Evolutionary conservation across 2,797 vertebrate species (phyloP).

Genomic region (Pyrocephalus nanus): DNA sequence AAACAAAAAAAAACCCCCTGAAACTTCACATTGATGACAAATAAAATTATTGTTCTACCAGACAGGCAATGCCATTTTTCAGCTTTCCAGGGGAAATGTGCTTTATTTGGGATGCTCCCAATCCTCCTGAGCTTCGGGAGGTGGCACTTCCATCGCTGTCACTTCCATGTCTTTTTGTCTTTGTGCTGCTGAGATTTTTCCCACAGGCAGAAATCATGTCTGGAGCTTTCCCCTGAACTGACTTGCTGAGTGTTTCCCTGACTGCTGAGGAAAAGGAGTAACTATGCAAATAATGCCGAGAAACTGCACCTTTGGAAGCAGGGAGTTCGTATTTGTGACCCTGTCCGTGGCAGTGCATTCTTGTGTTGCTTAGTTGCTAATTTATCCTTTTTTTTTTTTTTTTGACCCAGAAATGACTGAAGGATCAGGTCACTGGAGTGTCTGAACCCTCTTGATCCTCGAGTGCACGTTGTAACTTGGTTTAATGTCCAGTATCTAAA

Average conservation of each 20-base stretch:
- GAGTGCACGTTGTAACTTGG: background rate
- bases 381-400: background rate
- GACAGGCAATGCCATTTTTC: background rate
- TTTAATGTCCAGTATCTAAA: background rate
- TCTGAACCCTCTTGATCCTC: background rate
- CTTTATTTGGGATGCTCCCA: background rate
- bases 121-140: background rate
- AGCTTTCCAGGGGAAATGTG: background rate
- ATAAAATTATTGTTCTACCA: background rate
- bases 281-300: conserved; percentile 55
- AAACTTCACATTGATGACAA: background rate
- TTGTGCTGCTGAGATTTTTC: background rate
- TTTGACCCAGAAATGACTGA: background rate
- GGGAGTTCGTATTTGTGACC: background rate
- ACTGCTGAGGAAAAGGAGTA: background rate
- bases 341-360: background rate
- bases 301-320: background rate
- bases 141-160: background rate
- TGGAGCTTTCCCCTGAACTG: background rate
- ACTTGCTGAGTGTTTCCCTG: background rate
- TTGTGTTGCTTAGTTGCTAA: background rate
- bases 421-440: background rate
- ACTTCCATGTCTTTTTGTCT: background rate
- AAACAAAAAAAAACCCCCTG: background rate
- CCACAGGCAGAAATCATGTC: background rate